phyloP scores from a whole-genome alignment of 2,888 invertebrate species.

The Piscicola geometra region DNA sequence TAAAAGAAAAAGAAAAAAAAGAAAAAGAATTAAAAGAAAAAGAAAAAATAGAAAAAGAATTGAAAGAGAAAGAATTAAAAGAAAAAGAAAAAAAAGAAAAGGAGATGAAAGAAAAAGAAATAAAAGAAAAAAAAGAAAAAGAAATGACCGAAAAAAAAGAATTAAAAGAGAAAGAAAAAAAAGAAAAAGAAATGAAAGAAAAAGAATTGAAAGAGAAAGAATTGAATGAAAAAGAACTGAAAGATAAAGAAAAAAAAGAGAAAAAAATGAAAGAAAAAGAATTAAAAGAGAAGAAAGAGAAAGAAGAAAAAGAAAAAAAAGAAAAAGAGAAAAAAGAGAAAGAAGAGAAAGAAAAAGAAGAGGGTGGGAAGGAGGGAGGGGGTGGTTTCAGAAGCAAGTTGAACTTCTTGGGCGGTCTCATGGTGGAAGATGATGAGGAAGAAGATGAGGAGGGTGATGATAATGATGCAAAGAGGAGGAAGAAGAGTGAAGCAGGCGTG shows the following conservation, averaged over 20 bases:
- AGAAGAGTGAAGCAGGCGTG: not conserved
- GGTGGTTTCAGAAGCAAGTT: no score
- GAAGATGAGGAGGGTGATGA: no score
- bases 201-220: not conserved
- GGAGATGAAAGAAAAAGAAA: not conserved
- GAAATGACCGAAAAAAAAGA: not conserved
- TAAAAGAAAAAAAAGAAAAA: not conserved
- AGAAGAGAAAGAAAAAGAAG: no score
- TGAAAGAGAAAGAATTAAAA: no score
- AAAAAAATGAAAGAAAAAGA: not conserved
- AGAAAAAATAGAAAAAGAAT: not conserved
- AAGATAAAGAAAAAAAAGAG: not conserved
- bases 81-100: no score
- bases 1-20: not conserved
- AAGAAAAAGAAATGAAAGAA: no score
- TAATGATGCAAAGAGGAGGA: not conserved
- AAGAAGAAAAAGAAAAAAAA: conserved; percentile 16
- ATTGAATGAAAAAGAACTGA: not conserved
- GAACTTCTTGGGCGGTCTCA: no score
- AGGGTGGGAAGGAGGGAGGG: no score
- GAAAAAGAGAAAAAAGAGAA: no score
- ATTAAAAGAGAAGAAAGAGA: not conserved
- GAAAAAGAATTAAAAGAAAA: not conserved
- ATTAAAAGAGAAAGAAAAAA: no score
- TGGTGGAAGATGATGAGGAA: no score